phyloP scores from a whole-genome alignment of 2,888 invertebrate genomes.

The Holacanthella duospinosa region DNA sequence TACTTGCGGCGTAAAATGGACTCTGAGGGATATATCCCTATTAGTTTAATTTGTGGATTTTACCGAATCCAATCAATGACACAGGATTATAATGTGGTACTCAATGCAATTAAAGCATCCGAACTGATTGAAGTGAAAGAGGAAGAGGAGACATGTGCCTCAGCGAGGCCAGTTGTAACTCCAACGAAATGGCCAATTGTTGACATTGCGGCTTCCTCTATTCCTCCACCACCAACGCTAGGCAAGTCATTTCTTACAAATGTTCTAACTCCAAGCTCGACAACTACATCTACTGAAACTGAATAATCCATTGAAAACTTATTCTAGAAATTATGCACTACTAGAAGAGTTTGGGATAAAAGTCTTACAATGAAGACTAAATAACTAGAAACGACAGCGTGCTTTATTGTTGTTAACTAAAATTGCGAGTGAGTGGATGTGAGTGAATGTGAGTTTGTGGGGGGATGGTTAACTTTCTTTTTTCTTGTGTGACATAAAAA shows the following conservation, averaged over 20 bases:
- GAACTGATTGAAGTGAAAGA: slow-evolving; percentile 25
- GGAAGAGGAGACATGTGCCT: slow-evolving; percentile 11
- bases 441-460: slow-evolving; percentile 2
- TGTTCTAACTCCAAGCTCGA: background rate
- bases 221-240: background rate
- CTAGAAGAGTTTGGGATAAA: too few relatives aligned
- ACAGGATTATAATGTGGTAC: slow-evolving; percentile 27
- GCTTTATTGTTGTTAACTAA: background rate
- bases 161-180: slow-evolving; percentile 59
- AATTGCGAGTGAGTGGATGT: slow-evolving; percentile 6
- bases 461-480: background rate
- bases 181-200: slow-evolving; percentile 79
- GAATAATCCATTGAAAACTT: too few relatives aligned
- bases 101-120: slow-evolving; percentile 28
- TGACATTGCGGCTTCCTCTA: slow-evolving; percentile 1
- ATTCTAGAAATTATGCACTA: too few relatives aligned
- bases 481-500: background rate
- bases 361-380: background rate
- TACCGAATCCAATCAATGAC: slow-evolving; percentile 58
- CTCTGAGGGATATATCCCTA: slow-evolving; percentile 79
- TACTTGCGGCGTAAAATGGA: slow-evolving; percentile 96
- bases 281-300: too few relatives aligned
- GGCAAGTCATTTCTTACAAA: slow-evolving; percentile 1
- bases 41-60: slow-evolving; percentile 89
- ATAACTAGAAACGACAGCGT: background rate